Conservation (phyloP, 2,113 vertebrate species). For the Indri indri region DNA sequence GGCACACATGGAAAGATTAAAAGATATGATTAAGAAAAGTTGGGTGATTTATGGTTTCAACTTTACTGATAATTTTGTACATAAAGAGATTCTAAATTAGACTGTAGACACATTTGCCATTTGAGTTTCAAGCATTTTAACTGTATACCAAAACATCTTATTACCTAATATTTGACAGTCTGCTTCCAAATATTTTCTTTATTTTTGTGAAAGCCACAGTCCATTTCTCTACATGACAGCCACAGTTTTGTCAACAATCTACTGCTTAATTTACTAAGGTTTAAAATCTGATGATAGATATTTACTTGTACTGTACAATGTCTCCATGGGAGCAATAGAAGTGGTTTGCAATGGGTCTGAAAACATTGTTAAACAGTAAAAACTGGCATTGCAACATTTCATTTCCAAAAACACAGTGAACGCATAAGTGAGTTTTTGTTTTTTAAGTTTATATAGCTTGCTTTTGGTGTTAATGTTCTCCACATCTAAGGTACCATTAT, state of each 20-base stretch:
- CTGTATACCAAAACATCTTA: neutral
- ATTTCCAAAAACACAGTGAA: neutral
- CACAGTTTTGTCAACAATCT: conserved; percentile 29
- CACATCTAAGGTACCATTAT: neutral
- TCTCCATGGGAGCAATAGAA: neutral
- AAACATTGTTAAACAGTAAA: conserved; percentile 19
- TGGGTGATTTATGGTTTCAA: neutral
- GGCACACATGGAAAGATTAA: neutral
- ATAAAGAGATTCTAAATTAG: neutral
- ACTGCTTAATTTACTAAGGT: conserved; percentile 29
- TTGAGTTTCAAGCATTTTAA: neutral
- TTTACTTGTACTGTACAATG: neutral
- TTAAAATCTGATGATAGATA: conserved; percentile 30
- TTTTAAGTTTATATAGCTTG: neutral
- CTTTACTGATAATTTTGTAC: neutral
- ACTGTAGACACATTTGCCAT: neutral
- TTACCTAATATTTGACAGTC: neutral
- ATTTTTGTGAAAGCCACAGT: conserved; percentile 27
- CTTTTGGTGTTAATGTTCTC: neutral
- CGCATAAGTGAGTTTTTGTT: conserved; percentile 24
- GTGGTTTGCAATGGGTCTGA: conserved; percentile 7
- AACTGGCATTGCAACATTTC: conserved; percentile 17
- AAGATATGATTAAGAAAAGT: neutral
- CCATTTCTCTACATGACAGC: neutral
- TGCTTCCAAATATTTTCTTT: conserved; percentile 45